Evolutionary conservation across 2,113 vertebrate species (phyloP).

Genomic region (Ptyas mucosa): DNA sequence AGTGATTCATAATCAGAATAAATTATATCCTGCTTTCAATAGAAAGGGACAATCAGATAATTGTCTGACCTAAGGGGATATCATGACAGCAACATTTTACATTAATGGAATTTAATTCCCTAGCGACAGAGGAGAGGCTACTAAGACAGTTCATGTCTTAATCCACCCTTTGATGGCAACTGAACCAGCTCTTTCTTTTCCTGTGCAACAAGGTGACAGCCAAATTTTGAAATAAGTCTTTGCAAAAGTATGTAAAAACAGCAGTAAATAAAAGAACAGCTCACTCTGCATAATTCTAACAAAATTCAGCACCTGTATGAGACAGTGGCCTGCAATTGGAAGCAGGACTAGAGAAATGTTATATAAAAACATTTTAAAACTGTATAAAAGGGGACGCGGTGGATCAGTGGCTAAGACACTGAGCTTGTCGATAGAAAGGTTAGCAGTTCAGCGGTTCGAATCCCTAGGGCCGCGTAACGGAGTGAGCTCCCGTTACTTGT

Average conservation of each 20-base stretch:
- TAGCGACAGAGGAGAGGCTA: neutral
- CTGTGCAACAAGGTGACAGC: neutral
- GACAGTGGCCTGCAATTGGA: neutral
- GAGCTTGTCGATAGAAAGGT: too few species aligned
- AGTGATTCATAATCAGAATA: neutral
- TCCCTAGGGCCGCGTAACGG: too few species aligned
- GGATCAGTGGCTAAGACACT: too few species aligned
- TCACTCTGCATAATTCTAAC: fast-evolving
- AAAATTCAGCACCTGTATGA: neutral
- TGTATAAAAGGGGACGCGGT: too few species aligned
- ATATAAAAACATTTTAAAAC: too few species aligned
- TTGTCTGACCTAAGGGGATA: neutral
- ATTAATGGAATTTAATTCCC: neutral
- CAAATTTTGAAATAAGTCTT: neutral
- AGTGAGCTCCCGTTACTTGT: too few species aligned
- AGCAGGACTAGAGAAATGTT: neutral
- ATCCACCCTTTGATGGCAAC: neutral
- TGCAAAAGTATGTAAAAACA: neutral
- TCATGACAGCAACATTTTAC: neutral
- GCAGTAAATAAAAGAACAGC: neutral
- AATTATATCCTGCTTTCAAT: conserved; percentile 1
- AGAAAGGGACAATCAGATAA: neutral
- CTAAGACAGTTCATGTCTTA: neutral
- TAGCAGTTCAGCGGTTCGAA: too few species aligned
- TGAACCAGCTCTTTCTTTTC: neutral